These are phyloP conservation scores for Alitta virens DNA, from an alignment of 2,888 invertebrate genomes.

Conservation along the genomic window DNA sequence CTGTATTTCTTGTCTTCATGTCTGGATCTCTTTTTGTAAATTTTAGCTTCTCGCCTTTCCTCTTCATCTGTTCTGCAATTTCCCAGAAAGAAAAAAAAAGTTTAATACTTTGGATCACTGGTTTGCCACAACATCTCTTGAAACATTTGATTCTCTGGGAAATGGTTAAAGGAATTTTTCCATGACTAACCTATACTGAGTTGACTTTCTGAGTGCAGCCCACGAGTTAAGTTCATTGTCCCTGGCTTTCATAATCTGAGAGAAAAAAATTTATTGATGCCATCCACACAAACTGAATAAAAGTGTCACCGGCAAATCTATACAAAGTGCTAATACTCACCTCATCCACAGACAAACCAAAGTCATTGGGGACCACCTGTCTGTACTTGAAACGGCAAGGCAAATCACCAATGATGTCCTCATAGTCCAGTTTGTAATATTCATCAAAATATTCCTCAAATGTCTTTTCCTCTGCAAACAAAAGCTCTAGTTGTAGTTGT, in stretches of 20 bases:
- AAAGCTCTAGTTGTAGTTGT: too few relatives aligned
- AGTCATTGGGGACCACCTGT: conserved; percentile 74
- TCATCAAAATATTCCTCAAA: conserved; percentile 90
- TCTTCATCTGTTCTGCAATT: conserved; percentile 65
- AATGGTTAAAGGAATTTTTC: too few relatives aligned
- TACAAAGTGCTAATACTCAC: conserved; percentile 58
- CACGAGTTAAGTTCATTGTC: conserved; percentile 93
- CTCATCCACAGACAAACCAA: conserved; percentile 87
- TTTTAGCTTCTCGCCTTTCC: conserved; percentile 76
- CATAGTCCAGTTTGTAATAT: conserved; percentile 91
- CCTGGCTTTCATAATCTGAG: conserved; percentile 82
- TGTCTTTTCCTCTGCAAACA: conserved; percentile 62
- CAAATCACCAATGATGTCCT: conserved; percentile 86
- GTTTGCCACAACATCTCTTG: too few relatives aligned
- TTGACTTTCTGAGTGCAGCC: conserved; percentile 86
- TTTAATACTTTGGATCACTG: too few relatives aligned
- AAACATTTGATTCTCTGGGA: too few relatives aligned
- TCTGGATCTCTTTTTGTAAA: conserved; percentile 72
- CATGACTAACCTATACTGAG: conserved; percentile 64
- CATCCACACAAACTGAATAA: neutral
- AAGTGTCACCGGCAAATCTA: neutral
- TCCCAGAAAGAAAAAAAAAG: neutral
- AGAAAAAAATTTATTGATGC: conserved; percentile 23
- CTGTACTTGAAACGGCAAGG: conserved; percentile 90
- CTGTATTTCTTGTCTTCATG: conserved; percentile 63